Evolutionary conservation across 1,140 invertebrate genomes (phyloP), one percentile per base, ranked within the genome.

Genomic region (Subanguina moxae): DNA sequence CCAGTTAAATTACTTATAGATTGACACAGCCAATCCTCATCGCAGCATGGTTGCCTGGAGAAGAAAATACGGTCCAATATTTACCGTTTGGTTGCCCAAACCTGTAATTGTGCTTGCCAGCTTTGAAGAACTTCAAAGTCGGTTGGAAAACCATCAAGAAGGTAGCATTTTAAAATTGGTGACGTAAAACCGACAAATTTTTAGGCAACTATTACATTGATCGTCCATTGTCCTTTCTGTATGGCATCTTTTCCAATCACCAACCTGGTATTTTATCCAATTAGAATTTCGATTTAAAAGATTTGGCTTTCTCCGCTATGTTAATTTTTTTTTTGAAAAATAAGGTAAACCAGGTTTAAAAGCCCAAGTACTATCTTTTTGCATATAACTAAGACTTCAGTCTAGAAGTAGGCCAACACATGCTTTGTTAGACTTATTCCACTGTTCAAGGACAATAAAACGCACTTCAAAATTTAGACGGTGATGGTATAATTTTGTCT

Each of bases 41-140:
- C 65, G 70, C 17, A 42, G 56, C 23, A 59, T 77, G 25, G 43
- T 74, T 23, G 30, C 57, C n/a, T 78, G 78, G 70, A 30, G 61
- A 25, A n/a, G 62, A 38, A 38, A 43, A 23, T 77, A 59, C 58
- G 76, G 76, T 1, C 56, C 56, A 1, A 42, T 77, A 13, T 77
- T 73, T 63, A 77, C 78, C 11, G 65, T 77, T 57, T 77, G 70
- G 57, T 30, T 77, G 7, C 76, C 76, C 9, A 76, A 76, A 17
- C 76, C 78, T 0, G 57, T 66, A 56, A 57, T 77, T 45, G 75
- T 77, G 15, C 52, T 77, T 21, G 77, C 77, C 1, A 69, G 64
- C n/a, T 42, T 38, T 28, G 56, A 76, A 5, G 27, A 64, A 28
- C 45, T 77, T 5, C 28, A 52, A 7, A 15, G 17, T 15, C 48